A percentile compares a stretch with the other conserved stretches of the same genome.
These are phyloP conservation scores for Knipowitschia caucasica DNA, from an alignment of 2,797 vertebrate genomes.

Conservation along the genomic window DNA sequence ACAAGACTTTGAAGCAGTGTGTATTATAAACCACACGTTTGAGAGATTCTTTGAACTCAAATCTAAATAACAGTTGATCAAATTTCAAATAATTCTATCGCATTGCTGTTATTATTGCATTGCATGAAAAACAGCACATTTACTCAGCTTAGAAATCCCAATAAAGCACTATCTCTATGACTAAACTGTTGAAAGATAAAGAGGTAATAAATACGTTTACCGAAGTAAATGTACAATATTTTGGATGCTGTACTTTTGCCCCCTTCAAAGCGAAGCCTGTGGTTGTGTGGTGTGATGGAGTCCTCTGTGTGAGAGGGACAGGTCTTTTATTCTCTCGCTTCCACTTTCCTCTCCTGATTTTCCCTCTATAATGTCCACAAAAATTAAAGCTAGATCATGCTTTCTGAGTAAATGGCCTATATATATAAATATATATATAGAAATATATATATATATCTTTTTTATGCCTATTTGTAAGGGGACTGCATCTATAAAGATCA, in stretches of 20 bases:
- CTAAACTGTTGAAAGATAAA: background rate
- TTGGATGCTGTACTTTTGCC: background rate
- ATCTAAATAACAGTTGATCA: background rate
- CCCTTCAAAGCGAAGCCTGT: slow-evolving; percentile 1
- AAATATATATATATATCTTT: slow-evolving; percentile 74
- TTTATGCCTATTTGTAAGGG: slow-evolving; percentile 75
- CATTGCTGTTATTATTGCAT: background rate
- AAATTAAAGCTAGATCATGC: slow-evolving; percentile 63
- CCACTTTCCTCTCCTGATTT: slow-evolving; percentile 61
- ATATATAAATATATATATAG: slow-evolving; percentile 68
- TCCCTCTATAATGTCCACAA: slow-evolving; percentile 58
- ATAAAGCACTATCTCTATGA: background rate
- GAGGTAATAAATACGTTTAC: background rate
- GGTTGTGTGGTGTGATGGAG: slow-evolving; percentile 26
- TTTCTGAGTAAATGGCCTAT: slow-evolving; percentile 69
- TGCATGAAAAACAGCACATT: background rate
- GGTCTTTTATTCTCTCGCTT: slow-evolving; percentile 67
- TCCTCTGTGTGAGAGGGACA: slow-evolving; percentile 51
- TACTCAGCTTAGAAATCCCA: background rate
- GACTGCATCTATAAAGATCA: slow-evolving; percentile 69
- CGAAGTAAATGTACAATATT: background rate
- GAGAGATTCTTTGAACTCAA: too few species aligned
- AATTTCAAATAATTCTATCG: background rate
- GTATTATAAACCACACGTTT: background rate
- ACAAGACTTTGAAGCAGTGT: background rate